Conservation (phyloP, 2,888 invertebrate species). For the Neuroscelio doddi region DNA sequence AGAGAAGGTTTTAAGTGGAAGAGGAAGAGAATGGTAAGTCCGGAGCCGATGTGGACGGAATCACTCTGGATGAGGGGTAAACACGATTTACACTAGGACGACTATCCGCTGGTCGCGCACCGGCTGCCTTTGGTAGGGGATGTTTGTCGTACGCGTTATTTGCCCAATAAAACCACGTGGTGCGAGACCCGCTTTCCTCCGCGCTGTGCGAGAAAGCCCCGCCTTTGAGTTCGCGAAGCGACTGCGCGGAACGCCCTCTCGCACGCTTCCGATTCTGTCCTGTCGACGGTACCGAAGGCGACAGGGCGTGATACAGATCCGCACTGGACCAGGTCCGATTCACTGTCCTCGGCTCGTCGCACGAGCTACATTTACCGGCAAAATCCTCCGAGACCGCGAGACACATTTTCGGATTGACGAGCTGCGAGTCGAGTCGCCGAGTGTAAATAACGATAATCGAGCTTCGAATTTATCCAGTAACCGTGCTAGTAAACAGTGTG, state of each 20-base stretch:
- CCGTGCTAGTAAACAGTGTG: neutral
- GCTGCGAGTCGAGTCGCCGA: too few species aligned
- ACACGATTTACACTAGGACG: constrained; percentile 68
- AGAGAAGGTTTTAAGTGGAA: too few species aligned
- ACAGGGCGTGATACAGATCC: constrained; percentile 40
- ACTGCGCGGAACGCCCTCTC: constrained; percentile 60
- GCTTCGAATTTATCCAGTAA: too few species aligned
- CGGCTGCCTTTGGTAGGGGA: constrained; percentile 51
- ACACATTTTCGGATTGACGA: too few species aligned
- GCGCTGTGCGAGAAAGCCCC: constrained; percentile 44
- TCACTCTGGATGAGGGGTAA: constrained; percentile 61
- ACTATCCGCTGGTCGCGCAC: constrained; percentile 50
- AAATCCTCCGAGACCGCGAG: too few species aligned
- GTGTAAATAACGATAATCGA: too few species aligned
- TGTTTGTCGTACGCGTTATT: constrained; percentile 70
- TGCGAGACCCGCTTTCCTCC: constrained; percentile 51
- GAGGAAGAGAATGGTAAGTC: constrained; percentile 11
- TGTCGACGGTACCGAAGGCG: constrained; percentile 17
- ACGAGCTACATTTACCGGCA: too few species aligned
- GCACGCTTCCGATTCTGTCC: constrained; percentile 49
- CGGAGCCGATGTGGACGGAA: constrained; percentile 27
- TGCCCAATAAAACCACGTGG: constrained; percentile 71
- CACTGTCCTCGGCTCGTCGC: constrained; percentile 27
- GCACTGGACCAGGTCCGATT: constrained; percentile 36
- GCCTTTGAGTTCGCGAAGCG: constrained; percentile 53